Evolutionary conservation across 1,140 invertebrate species (phyloP).

Genomic region (Harpegnathos saltator): DNA sequence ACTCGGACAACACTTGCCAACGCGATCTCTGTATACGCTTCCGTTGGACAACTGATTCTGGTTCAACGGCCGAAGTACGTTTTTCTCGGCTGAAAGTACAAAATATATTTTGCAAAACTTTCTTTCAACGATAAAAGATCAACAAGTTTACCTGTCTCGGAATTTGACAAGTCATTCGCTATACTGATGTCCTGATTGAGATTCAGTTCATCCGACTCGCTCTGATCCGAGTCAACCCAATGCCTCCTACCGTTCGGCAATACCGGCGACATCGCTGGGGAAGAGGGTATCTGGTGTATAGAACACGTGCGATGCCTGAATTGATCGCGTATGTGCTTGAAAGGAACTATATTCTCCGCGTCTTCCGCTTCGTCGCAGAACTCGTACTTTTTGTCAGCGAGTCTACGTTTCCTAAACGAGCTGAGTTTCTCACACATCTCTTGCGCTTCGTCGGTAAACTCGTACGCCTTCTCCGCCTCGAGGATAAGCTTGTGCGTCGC

Average conservation of each 20-base stretch:
- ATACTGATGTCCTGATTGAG: constrained; percentile 74
- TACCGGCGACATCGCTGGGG: constrained; percentile 79
- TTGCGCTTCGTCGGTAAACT: constrained; percentile 93
- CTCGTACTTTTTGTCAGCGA: constrained; percentile 97
- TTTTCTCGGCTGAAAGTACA: constrained; percentile 79
- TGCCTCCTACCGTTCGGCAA: constrained; percentile 79
- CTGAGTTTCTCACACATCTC: constrained; percentile 91
- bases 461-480: constrained; percentile 92
- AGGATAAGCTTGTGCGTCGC: constrained; percentile 82
- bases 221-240: constrained; percentile 84
- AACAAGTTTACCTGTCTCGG: constrained; percentile 76
- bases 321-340: constrained; percentile 86
- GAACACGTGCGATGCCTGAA: constrained; percentile 79
- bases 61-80: constrained; percentile 82
- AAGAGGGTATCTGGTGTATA: constrained; percentile 79
- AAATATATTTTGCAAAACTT: not conserved
- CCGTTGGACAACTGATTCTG: constrained; percentile 83
- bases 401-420: constrained; percentile 91
- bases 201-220: constrained; percentile 80
- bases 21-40: constrained; percentile 78
- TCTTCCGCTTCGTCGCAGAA: constrained; percentile 92
- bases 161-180: constrained; percentile 68
- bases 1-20: constrained; percentile 76
- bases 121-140: not conserved
- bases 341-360: constrained; percentile 93